These are phyloP conservation scores for Ladona fulva DNA, from an alignment of 1,140 invertebrate species.

Conservation along the genomic window DNA sequence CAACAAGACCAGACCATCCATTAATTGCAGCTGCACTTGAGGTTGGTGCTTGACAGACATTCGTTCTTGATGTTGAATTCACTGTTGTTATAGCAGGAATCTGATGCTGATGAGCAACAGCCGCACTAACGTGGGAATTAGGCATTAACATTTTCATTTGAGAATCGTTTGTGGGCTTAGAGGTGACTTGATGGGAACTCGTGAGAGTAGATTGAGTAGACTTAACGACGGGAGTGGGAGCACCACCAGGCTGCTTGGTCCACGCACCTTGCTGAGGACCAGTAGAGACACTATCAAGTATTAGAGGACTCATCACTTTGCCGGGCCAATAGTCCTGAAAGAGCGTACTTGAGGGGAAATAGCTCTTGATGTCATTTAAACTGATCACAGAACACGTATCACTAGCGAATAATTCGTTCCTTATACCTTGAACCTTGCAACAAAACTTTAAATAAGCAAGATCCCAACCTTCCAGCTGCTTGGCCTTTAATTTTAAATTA, in stretches of 20 bases:
- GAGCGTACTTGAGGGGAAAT: constrained; percentile 76
- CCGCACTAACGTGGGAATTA: background rate
- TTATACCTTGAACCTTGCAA: constrained; percentile 86
- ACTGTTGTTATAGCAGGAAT: background rate
- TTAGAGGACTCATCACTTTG: constrained; percentile 65
- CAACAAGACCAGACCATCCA: constrained; percentile 41
- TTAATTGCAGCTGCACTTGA: constrained; percentile 30
- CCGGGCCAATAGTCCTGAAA: constrained; percentile 89
- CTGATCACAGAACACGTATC: constrained; percentile 82
- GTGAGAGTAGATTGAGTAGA: background rate
- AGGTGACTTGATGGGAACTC: background rate
- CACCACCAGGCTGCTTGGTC: constrained; percentile 21
- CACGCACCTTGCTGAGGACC: constrained; percentile 17
- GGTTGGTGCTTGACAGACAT: background rate
- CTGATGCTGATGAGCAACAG: background rate
- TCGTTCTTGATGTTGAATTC: background rate
- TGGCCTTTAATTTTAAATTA: constrained; percentile 74
- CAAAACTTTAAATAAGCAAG: constrained; percentile 87
- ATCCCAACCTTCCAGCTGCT: constrained; percentile 81
- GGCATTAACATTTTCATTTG: background rate
- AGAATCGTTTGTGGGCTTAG: background rate
- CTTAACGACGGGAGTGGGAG: constrained; percentile 13
- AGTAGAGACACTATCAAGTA: background rate
- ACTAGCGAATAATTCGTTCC: constrained; percentile 81
- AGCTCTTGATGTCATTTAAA: constrained; percentile 79